Evolutionary conservation across 2,113 vertebrate genomes (phyloP).

Genomic region (Rhizomys pruinosus): DNA sequence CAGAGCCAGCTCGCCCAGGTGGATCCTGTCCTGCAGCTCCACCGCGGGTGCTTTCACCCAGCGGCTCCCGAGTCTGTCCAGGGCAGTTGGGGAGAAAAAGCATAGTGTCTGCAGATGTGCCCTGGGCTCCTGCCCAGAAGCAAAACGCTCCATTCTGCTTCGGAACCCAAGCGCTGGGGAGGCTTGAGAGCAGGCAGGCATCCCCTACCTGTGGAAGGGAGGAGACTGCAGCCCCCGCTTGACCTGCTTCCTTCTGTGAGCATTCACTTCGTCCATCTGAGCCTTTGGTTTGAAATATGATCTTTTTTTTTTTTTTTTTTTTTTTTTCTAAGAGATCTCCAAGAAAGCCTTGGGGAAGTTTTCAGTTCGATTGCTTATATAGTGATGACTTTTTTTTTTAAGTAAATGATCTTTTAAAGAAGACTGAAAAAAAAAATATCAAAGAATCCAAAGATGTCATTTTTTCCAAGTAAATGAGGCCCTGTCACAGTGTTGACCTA

Average conservation of each 20-base stretch:
- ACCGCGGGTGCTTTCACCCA: rapidly evolving
- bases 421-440: background rate
- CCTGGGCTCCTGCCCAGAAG: background rate
- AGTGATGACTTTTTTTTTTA: background rate
- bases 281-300: background rate
- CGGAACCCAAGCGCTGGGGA: background rate
- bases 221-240: rapidly evolving
- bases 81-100: background rate
- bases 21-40: rapidly evolving
- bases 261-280: background rate
- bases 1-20: background rate
- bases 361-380: background rate
- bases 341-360: background rate
- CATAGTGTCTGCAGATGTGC: rapidly evolving
- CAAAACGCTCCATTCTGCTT: background rate
- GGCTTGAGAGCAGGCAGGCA: background rate
- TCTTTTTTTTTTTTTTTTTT: too few species aligned
- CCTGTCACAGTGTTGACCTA: background rate
- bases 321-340: background rate
- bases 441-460: background rate
- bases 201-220: background rate
- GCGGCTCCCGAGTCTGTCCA: rapidly evolving
- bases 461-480: background rate
- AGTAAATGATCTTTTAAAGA: background rate
- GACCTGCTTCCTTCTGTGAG: background rate